A percentile compares a stretch with the other conserved stretches of the same genome.
These are phyloP conservation scores for Sebastolobus altivelis DNA, from an alignment of 2,797 vertebrate species.

Conservation along the genomic window DNA sequence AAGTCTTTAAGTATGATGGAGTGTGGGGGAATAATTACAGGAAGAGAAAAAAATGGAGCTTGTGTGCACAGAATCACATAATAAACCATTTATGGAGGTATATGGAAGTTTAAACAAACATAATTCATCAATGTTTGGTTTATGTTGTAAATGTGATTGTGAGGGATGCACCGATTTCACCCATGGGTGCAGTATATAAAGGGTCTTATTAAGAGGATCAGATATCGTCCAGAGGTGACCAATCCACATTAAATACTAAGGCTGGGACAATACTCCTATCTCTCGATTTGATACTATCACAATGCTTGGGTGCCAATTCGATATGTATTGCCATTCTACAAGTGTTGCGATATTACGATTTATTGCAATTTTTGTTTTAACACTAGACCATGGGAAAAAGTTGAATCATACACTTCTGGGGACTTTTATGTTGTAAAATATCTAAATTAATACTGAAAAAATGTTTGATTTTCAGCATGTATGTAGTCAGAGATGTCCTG, in stretches of 20 bases:
- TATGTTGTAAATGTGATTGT: not conserved
- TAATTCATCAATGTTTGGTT: not conserved
- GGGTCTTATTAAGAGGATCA: not conserved
- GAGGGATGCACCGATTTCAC: not conserved
- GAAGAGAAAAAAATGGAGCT: not conserved
- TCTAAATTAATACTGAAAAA: no score
- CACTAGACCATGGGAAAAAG: no score
- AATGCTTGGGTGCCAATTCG: rapidly evolving
- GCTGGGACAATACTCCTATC: no score
- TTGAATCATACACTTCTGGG: no score
- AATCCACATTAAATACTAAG: not conserved
- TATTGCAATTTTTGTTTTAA: no score
- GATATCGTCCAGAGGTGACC: not conserved
- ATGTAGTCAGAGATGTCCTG: no score
- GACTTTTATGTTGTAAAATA: no score
- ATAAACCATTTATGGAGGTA: not conserved
- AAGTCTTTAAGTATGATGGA: not conserved
- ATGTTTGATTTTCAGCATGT: no score
- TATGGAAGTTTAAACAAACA: not conserved
- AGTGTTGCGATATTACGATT: no score
- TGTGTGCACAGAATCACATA: not conserved
- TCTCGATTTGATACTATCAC: no score
- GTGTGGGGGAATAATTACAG: not conserved
- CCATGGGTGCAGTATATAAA: not conserved
- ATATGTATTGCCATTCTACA: no score